Percentiles rank a stretch among this genome's conserved stretches.
These are phyloP conservation scores for Blera fallax DNA, from an alignment of 2,888 invertebrate species.

Conservation along the genomic window DNA sequence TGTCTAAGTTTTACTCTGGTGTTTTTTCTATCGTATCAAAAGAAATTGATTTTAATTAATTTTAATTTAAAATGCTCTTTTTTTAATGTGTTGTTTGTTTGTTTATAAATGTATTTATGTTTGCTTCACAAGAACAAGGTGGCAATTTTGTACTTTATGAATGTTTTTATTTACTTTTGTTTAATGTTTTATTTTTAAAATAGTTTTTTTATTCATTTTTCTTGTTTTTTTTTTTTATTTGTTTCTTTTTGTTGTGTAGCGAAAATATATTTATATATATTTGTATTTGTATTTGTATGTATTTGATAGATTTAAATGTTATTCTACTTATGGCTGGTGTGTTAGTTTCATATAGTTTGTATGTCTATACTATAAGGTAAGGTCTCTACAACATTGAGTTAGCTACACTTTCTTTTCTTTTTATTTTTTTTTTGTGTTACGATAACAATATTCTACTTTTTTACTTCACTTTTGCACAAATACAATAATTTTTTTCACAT, in stretches of 20 bases:
- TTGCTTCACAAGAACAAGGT: slow-evolving; percentile 60
- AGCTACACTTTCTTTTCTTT: slow-evolving; percentile 8
- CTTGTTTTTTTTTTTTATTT: background rate
- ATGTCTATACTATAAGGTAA: slow-evolving; percentile 48
- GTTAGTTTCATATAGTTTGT: slow-evolving; percentile 58
- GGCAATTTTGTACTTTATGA: slow-evolving; percentile 69
- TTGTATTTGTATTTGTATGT: slow-evolving; percentile 18
- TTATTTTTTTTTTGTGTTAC: slow-evolving; percentile 2
- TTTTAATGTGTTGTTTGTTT: slow-evolving; percentile 23
- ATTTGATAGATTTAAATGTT: slow-evolving; percentile 39
- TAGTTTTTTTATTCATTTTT: too few species aligned
- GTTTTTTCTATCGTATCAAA: slow-evolving; percentile 32
- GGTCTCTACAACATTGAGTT: slow-evolving; percentile 52
- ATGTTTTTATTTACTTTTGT: slow-evolving; percentile 3
- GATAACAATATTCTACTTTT: background rate
- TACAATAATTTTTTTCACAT: background rate
- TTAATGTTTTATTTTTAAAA: slow-evolving; percentile 19
- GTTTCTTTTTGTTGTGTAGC: slow-evolving; percentile 49
- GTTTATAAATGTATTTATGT: background rate
- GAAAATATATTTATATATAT: slow-evolving; percentile 45
- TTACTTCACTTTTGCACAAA: background rate
- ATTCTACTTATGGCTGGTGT: slow-evolving; percentile 40
- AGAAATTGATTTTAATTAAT: slow-evolving; percentile 1
- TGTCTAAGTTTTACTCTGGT: background rate
- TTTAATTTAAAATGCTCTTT: background rate